These are phyloP conservation scores for Xenentodon cancila DNA, from an alignment of 2,797 vertebrate genomes.

Conservation along the genomic window DNA sequence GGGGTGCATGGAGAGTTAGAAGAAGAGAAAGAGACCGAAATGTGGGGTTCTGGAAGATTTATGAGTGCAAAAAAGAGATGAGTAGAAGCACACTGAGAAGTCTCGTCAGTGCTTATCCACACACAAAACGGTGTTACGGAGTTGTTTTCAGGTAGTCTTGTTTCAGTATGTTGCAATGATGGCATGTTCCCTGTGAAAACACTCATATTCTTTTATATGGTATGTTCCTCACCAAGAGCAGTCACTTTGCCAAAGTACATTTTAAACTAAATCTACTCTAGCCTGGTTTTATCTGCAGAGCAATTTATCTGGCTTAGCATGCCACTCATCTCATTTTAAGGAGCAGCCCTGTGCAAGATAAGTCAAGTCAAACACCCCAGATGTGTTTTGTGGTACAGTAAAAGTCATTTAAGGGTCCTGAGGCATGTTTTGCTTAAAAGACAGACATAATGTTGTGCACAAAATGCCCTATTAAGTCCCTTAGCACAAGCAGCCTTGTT, in stretches of 20 bases:
- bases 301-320: constrained; percentile 49
- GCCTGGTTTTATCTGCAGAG: constrained; percentile 46
- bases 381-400: constrained; percentile 29
- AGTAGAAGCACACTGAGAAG: constrained; percentile 44
- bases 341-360: constrained; percentile 29
- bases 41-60: constrained; percentile 27
- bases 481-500: constrained; percentile 50
- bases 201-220: constrained; percentile 23
- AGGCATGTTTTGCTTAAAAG: constrained; percentile 40
- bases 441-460: constrained; percentile 25
- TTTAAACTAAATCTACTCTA: constrained; percentile 29
- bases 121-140: constrained; percentile 53
- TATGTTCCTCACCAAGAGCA: constrained; percentile 22
- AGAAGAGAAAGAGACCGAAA: constrained; percentile 18
- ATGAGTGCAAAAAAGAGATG: constrained; percentile 28
- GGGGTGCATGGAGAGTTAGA: constrained; percentile 15
- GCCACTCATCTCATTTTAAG: constrained; percentile 22
- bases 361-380: constrained; percentile 28
- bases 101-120: constrained; percentile 67
- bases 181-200: constrained; percentile 55
- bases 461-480: constrained; percentile 55
- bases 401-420: constrained; percentile 39
- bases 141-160: constrained; percentile 61
- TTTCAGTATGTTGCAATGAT: constrained; percentile 69
- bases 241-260: constrained; percentile 39